Evolutionary conservation across 2,797 vertebrate species (phyloP).

Genomic region (Morus bassanus): DNA sequence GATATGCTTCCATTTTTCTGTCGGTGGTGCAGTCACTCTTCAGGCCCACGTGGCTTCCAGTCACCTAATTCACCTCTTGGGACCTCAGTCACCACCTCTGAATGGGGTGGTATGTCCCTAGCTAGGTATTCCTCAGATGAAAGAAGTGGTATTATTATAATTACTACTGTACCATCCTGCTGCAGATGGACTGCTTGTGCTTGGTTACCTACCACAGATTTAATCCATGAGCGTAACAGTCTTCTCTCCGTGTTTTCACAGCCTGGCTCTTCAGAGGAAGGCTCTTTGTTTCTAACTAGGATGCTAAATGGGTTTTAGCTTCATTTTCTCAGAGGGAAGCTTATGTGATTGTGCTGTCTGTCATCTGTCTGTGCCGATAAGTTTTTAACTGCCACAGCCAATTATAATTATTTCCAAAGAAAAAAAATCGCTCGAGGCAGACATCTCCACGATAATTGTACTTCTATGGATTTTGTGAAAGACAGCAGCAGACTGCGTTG

Average conservation of each 20-base stretch:
- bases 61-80: neutral
- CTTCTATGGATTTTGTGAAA: conserved; percentile 24
- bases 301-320: conserved; percentile 48
- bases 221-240: neutral
- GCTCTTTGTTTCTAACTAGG: conserved; percentile 15
- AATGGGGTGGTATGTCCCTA: neutral
- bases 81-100: neutral
- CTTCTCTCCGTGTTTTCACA: conserved; percentile 2
- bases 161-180: neutral
- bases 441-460: conserved; percentile 23
- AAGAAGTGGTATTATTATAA: neutral
- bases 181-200: neutral
- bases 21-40: neutral
- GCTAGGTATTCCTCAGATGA: neutral
- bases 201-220: neutral
- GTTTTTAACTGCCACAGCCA: conserved; percentile 37
- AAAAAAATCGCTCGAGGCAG: conserved; percentile 35
- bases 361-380: conserved; percentile 32
- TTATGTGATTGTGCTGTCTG: conserved; percentile 49
- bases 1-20: neutral
- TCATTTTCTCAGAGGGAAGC: conserved; percentile 45
- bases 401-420: conserved; percentile 44
- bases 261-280: conserved; percentile 27
- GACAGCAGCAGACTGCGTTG: neutral
- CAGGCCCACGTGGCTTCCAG: neutral